Base-by-base conservation (phyloP, 2,113 vertebrate genomes). In the Copsychus sechellarum region DNA sequence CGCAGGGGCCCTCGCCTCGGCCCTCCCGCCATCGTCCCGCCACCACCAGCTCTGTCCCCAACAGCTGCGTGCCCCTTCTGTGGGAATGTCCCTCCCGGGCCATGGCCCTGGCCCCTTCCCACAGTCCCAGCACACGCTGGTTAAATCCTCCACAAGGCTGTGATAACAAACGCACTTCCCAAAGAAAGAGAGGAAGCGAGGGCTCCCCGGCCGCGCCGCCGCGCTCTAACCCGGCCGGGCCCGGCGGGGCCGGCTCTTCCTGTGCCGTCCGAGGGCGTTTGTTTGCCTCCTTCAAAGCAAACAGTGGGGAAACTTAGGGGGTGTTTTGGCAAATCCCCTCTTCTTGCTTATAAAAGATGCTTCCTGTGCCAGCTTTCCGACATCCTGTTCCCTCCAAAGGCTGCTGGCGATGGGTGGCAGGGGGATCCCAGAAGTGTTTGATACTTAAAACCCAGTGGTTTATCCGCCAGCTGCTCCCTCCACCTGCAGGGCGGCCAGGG, bases 131-230 rank as follows among this genome's bases (percentile, higher is more conserved):
- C 50, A 15, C 40, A 23, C 66, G 14, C 40, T 0, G 8, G 40
- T 56, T 60, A 40, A 70, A 71, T 20, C 47, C 50, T 83, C 25
- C 3, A 0, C 64, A 28, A 5, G 2, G 38, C 64, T 16, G 1
- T 1, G 12, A 11, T 43, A 66, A 86, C 51, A 86, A 78, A 61
- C 0, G 6, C 1, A 1, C 23, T 64, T 42, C 18, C 36, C 4
- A 5, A 81, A 95, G 87, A 92, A 89, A 84, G 87, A 66, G 81
- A 84, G 87, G 93, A 96, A 95, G 54, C 1, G 6, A 82, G 87
- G 76, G 70, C 48, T 51, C n/a, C 69, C 85, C 2, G 43, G 62
- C 80, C 24, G 1, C 3, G 7, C 28, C 0, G 2, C 2, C 1
- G 6, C 0, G 8, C 53, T 16, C n/a, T 9, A 56, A 36, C 36